phyloP scores from a whole-genome alignment of 2,113 vertebrate species.

The Silurus meridionalis region DNA sequence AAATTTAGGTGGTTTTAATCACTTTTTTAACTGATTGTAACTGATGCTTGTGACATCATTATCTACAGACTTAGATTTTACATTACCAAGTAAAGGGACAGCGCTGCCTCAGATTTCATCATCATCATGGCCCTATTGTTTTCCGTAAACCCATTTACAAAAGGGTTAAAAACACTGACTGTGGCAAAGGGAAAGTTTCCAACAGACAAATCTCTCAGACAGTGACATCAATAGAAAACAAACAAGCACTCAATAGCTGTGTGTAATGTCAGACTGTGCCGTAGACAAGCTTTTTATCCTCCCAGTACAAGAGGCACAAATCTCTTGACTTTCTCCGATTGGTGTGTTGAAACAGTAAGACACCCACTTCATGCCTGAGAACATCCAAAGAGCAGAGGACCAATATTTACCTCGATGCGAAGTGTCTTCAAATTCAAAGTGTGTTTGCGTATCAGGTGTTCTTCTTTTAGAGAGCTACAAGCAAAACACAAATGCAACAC shows the following conservation, averaged over 20 bases:
- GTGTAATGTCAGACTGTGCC: slow-evolving; percentile 23
- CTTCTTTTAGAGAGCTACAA: slow-evolving; percentile 56
- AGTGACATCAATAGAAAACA: slow-evolving; percentile 16
- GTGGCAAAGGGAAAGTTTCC: slow-evolving; percentile 22
- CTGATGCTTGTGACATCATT: not conserved
- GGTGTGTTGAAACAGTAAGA: slow-evolving; percentile 49
- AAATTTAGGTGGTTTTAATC: not conserved
- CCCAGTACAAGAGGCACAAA: slow-evolving; percentile 29
- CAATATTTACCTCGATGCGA: slow-evolving; percentile 61
- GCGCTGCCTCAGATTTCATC: not conserved
- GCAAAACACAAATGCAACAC: slow-evolving; percentile 38
- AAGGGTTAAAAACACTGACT: slow-evolving; percentile 20
- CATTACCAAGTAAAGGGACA: not conserved
- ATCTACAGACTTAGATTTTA: not conserved
- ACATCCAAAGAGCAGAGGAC: slow-evolving; percentile 56
- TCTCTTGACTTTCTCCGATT: slow-evolving; percentile 33
- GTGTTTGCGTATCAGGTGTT: slow-evolving; percentile 65
- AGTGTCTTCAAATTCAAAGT: slow-evolving; percentile 61
- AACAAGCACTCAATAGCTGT: slow-evolving; percentile 17
- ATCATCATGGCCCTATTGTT: slow-evolving; percentile 7
- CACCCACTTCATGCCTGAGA: slow-evolving; percentile 48
- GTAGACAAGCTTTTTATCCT: slow-evolving; percentile 42
- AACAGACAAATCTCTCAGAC: slow-evolving; percentile 21
- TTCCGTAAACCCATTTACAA: not conserved
- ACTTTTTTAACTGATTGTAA: slow-evolving; percentile 2